Percentiles rank a stretch among this genome's conserved stretches.
Conservation (phyloP, 2,797 vertebrate species). For the Tapirus indicus region DNA sequence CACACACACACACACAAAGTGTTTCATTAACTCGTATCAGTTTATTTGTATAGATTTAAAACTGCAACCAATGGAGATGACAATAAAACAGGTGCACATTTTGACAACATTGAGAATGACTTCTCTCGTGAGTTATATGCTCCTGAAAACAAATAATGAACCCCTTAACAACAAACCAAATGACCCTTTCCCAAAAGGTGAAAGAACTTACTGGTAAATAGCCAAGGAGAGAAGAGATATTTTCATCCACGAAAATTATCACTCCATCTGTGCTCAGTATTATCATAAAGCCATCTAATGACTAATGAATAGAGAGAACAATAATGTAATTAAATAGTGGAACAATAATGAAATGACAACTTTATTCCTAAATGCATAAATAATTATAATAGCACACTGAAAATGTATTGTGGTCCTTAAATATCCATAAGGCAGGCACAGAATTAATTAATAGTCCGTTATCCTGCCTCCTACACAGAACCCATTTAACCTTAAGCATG, state of each 20-base stretch:
- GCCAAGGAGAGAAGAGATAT: slow-evolving; percentile 94
- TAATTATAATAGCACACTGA: neutral
- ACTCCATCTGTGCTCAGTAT: slow-evolving; percentile 95
- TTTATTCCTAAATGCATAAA: no score
- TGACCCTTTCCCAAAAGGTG: neutral
- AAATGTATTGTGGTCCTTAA: slow-evolving; percentile 38
- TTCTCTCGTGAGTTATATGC: slow-evolving; percentile 3
- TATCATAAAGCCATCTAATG: slow-evolving; percentile 95
- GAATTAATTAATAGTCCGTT: slow-evolving; percentile 72
- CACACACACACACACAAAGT: neutral
- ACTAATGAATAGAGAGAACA: slow-evolving; percentile 88
- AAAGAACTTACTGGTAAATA: slow-evolving; percentile 95
- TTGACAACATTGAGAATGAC: neutral
- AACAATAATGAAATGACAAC: neutral
- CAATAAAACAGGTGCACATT: neutral
- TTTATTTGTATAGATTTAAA: slow-evolving; percentile 45
- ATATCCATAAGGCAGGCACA: slow-evolving; percentile 62
- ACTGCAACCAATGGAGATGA: slow-evolving; percentile 37
- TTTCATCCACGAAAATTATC: slow-evolving; percentile 95
- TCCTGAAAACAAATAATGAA: slow-evolving; percentile 38
- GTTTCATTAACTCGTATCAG: neutral
- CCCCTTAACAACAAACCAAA: neutral
- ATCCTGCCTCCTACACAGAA: slow-evolving; percentile 53
- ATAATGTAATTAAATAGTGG: neutral
- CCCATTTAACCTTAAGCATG: slow-evolving; percentile 72